phyloP scores from a whole-genome alignment of 2,113 vertebrate genomes.

The Pontoporia blainvillei region DNA sequence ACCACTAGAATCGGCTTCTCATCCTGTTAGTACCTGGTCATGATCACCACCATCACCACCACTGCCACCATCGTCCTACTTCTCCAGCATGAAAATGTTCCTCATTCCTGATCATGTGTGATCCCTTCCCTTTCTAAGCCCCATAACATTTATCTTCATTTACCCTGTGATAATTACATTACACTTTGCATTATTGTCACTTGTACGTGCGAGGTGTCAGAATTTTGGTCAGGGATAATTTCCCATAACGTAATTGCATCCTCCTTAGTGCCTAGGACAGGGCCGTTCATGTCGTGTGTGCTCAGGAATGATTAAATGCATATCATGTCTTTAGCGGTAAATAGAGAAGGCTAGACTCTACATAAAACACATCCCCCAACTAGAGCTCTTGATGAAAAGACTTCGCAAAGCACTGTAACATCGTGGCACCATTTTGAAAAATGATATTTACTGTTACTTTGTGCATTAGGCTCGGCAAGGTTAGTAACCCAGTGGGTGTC shows the following conservation, averaged over 20 bases:
- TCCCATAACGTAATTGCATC: background rate
- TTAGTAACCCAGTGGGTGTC: background rate
- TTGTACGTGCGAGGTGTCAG: background rate
- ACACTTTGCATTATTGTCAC: background rate
- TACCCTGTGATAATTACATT: background rate
- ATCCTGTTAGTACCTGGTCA: background rate
- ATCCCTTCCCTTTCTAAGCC: background rate
- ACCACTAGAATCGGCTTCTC: background rate
- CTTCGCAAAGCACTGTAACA: background rate
- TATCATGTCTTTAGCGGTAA: background rate
- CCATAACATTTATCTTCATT: background rate
- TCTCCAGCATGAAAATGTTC: background rate
- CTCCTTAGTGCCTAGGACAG: background rate
- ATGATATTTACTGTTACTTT: background rate
- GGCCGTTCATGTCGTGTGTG: background rate
- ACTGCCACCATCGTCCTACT: fast-evolving
- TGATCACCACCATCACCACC: background rate
- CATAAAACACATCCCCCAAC: background rate
- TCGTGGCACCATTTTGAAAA: background rate
- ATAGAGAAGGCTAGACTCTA: background rate
- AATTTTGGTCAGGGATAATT: background rate
- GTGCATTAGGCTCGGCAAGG: background rate
- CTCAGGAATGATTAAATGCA: background rate
- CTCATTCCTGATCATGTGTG: background rate
- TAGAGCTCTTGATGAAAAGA: background rate